phyloP scores from a whole-genome alignment of 2,113 vertebrate species.

The Lepus americanus region DNA sequence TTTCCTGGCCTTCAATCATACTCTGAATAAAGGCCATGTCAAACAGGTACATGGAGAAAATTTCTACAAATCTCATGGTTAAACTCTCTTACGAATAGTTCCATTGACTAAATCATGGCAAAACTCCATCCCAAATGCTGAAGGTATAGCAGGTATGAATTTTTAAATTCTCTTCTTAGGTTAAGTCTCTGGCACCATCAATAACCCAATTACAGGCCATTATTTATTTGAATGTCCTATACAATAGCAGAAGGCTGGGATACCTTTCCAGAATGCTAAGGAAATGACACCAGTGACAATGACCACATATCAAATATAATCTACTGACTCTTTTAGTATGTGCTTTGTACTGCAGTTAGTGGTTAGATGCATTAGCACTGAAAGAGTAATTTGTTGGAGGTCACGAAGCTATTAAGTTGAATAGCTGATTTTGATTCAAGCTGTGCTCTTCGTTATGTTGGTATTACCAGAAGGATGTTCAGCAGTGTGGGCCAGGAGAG shows the following conservation, averaged over 20 bases:
- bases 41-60: background rate
- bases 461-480: background rate
- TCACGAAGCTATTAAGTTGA: background rate
- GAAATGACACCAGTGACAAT: background rate
- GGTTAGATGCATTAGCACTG: background rate
- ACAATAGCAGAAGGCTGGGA: background rate
- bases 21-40: background rate
- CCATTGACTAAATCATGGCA: too few species aligned
- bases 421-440: background rate
- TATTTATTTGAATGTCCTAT: background rate
- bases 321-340: background rate
- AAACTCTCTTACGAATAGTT: background rate
- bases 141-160: rapidly evolving
- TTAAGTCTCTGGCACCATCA: background rate
- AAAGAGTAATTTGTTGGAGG: background rate
- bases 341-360: rapidly evolving
- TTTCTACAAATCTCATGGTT: background rate
- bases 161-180: background rate
- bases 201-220: background rate
- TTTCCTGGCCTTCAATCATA: background rate
- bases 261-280: background rate
- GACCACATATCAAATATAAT: too few species aligned
- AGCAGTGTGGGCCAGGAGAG: background rate
- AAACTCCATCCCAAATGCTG: rapidly evolving
- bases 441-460: rapidly evolving